Evolutionary conservation across 2,888 invertebrate genomes (phyloP), one percentile per base, ranked within the genome.

Genomic region (Carterocephalus palaemon): DNA sequence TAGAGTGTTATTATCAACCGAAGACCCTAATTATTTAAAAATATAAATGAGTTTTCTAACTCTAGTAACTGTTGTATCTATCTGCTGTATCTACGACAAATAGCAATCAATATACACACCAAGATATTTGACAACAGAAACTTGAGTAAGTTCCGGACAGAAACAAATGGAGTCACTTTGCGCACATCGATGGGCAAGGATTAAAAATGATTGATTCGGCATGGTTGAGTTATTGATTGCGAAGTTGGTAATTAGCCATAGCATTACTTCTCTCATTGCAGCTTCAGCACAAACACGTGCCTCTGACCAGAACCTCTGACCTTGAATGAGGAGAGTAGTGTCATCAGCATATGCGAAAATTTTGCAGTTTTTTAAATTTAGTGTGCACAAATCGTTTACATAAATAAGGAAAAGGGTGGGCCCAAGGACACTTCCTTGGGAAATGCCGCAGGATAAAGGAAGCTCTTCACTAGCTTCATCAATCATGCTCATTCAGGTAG

Each of bases 361-460:
- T 6, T 22, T 23, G 4, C 22, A 8, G 1, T 22, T 15, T 1
- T 29, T 13, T n/a, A 43, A 7, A 1, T 13, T 37, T 3, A 37
- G 10, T 2, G 7, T 23, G 16, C 45, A 37, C 1, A 45, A 15
- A 6, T 26, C 26, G 6, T 37, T 37, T n/a, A 45, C 7, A 8
- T 45, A 43, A n/a, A 43, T 23, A 7, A 43, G n/a, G 8, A 43
- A 43, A 7, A 43, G 6, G 0, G 36, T 36, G 1, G 37, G 45
- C 1, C 29, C 36, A 0, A 43, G 6, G 6, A 36, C 36, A 10
- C 43, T 43, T 5, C 43, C 43, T n/a, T 43, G 43, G 1, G 36
- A 36, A 0, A 36, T 13, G 3, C 43, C 43, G 4, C 22, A 43
- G 12, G 28, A 15, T 3, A 36, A 7, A 16, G 28, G 9, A 3